phyloP scores from a whole-genome alignment of 2,113 vertebrate genomes.

The Nanorana parkeri region DNA sequence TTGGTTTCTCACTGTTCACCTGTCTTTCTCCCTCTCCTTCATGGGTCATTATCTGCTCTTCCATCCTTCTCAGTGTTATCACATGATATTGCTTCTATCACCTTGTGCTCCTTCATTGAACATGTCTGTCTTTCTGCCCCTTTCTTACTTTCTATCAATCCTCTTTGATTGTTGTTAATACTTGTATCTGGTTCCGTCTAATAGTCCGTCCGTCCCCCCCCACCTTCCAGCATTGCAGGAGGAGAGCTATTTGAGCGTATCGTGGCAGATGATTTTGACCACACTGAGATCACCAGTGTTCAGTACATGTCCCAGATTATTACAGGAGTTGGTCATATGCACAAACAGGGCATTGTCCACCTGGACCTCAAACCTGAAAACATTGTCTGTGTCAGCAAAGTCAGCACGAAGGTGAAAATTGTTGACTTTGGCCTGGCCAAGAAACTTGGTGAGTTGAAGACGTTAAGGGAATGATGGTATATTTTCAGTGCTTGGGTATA shows the following conservation, averaged over 20 bases:
- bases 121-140: too few relatives aligned
- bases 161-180: background rate
- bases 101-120: too few relatives aligned
- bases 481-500: too few relatives aligned
- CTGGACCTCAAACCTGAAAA: slow-evolving; percentile 90
- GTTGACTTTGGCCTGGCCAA: slow-evolving; percentile 84
- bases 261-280: slow-evolving; percentile 80
- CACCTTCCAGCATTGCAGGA: slow-evolving; percentile 74
- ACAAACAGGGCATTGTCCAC: slow-evolving; percentile 78
- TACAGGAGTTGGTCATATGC: slow-evolving; percentile 82
- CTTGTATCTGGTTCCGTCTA: background rate
- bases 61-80: background rate
- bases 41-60: background rate
- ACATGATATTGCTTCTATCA: too few relatives aligned
- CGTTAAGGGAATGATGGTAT: background rate
- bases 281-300: slow-evolving; percentile 82
- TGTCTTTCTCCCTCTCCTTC: fast-evolving
- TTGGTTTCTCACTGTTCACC: too few relatives aligned
- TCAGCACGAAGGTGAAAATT: slow-evolving; percentile 80
- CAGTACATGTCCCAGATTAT: slow-evolving; percentile 87
- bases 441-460: slow-evolving; percentile 75
- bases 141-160: background rate
- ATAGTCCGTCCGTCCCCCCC: background rate
- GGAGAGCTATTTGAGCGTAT: slow-evolving; percentile 88
- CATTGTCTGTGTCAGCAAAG: slow-evolving; percentile 79